Percentiles rank a stretch among this genome's conserved stretches.
These are phyloP conservation scores for Harpegnathos saltator DNA, from an alignment of 1,140 invertebrate species.

Conservation along the genomic window DNA sequence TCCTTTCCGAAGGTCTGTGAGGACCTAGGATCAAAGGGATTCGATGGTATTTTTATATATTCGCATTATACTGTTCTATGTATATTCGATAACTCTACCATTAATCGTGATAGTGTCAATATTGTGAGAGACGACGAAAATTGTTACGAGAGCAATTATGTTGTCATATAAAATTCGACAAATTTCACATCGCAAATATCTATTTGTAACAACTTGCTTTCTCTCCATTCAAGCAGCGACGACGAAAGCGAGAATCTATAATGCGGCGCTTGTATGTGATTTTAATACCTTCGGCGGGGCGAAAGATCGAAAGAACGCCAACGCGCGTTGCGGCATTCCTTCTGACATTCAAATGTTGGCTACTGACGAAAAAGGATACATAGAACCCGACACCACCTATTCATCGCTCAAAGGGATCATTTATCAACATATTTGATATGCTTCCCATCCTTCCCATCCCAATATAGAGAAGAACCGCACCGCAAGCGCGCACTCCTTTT, in stretches of 20 bases:
- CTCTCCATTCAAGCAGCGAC: constrained; percentile 63
- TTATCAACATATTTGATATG: constrained; percentile 87
- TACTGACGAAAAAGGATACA: constrained; percentile 75
- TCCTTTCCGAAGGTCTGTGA: neutral
- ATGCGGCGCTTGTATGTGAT: constrained; percentile 64
- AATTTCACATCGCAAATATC: constrained; percentile 34
- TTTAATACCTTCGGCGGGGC: constrained; percentile 61
- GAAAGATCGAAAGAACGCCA: constrained; percentile 48
- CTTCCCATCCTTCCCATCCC: constrained; percentile 76
- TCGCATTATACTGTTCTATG: neutral
- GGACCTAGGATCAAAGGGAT: constrained; percentile 51
- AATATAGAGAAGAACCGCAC: constrained; percentile 49
- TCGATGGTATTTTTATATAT: neutral
- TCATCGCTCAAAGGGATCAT: constrained; percentile 85
- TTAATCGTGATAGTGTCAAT: neutral
- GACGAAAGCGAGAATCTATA: constrained; percentile 48
- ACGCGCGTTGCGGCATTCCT: constrained; percentile 69
- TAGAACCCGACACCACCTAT: constrained; percentile 77
- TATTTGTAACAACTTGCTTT: constrained; percentile 51
- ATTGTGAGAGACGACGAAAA: neutral
- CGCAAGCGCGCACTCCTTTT: constrained; percentile 14
- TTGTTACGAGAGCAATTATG: neutral
- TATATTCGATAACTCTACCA: neutral
- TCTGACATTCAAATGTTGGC: constrained; percentile 84
- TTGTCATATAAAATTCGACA: constrained; percentile 21